Conservation (phyloP, 2,888 invertebrate species). For the Myathropa florea region DNA sequence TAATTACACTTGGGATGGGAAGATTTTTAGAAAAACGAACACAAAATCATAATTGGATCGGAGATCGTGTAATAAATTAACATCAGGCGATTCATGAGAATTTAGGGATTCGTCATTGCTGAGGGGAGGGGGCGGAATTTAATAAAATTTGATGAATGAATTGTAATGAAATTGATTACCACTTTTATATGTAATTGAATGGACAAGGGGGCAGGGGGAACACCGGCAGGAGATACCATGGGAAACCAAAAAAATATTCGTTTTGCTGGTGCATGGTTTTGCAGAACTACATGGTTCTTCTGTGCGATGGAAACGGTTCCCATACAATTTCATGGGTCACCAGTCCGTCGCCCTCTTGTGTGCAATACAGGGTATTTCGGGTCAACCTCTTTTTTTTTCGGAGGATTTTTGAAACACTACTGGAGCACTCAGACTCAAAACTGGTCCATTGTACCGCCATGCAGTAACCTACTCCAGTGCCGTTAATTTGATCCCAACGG, state of each 20-base stretch:
- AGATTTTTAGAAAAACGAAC: conserved; percentile 40
- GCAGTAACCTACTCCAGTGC: too few species aligned
- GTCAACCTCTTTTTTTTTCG: too few species aligned
- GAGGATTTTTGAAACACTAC: too few species aligned
- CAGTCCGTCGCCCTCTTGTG: too few species aligned
- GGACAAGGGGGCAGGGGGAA: not conserved
- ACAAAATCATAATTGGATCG: conserved; percentile 57
- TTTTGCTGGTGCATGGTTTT: not conserved
- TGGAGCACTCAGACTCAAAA: too few species aligned
- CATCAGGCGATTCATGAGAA: conserved; percentile 23
- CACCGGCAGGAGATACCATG: not conserved
- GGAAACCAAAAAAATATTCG: not conserved
- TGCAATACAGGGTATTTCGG: too few species aligned
- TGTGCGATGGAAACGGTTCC: too few species aligned
- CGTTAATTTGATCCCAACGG: too few species aligned
- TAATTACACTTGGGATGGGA: conserved; percentile 62
- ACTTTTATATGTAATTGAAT: not conserved
- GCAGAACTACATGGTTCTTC: not conserved
- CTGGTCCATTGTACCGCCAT: too few species aligned
- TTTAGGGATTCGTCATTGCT: not conserved
- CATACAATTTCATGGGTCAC: too few species aligned
- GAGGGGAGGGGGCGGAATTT: conserved; percentile 22
- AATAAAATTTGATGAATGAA: conserved; percentile 63
- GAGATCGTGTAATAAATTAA: conserved; percentile 61
- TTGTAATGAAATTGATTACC: not conserved